Conservation (phyloP, 2,797 vertebrate species). For the Microctenopoma stevenorrisi region DNA sequence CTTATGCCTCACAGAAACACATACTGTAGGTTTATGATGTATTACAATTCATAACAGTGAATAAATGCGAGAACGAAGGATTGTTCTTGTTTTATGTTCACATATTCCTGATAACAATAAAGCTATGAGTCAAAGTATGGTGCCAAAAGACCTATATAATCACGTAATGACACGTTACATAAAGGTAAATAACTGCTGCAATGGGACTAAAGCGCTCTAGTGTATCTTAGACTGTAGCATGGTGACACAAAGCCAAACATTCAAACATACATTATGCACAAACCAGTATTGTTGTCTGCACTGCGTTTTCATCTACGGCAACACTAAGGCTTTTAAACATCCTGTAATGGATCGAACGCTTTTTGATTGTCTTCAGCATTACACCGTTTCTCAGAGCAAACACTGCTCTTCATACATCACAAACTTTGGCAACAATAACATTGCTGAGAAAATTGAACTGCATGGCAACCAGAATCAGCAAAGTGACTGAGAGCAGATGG, state of each 20-base stretch:
- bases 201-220: conserved; percentile 62
- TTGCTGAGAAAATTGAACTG: conserved; percentile 60
- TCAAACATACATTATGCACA: conserved; percentile 67
- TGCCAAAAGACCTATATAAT: conserved; percentile 71
- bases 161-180: conserved; percentile 65
- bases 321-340: conserved; percentile 22
- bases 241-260: conserved; percentile 44
- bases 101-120: conserved; percentile 73
- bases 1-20: conserved; percentile 63
- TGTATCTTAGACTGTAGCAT: conserved; percentile 37
- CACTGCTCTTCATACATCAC: conserved; percentile 68
- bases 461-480: conserved; percentile 65
- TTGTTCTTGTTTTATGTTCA: conserved; percentile 73
- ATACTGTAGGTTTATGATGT: conserved; percentile 60
- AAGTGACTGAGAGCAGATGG: conserved; percentile 73
- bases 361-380: conserved; percentile 50
- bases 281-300: conserved; percentile 46
- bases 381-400: conserved; percentile 52
- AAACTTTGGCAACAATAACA: conserved; percentile 53
- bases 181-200: conserved; percentile 69
- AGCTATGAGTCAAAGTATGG: conserved; percentile 76
- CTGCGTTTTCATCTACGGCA: conserved; percentile 35
- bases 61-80: conserved; percentile 78
- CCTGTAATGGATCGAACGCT: conserved; percentile 18
- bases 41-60: conserved; percentile 78